These are phyloP conservation scores for Nettapus auritus DNA, from an alignment of 2,113 vertebrate species.

Conservation along the genomic window DNA sequence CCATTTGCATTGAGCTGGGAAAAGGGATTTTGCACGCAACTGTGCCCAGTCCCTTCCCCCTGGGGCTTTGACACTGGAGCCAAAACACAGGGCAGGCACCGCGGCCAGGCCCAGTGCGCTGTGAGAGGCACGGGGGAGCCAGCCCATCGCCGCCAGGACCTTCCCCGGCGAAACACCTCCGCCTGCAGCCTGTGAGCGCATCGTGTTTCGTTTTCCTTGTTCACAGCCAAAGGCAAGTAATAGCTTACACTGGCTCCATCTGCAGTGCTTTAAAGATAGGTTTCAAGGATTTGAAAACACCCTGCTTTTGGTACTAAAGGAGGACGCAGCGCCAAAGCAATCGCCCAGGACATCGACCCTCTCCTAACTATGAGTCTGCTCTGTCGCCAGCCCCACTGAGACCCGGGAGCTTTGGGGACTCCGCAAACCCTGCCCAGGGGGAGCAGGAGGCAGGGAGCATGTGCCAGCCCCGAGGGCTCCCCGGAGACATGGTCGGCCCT, in stretches of 20 bases:
- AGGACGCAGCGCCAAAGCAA: not conserved
- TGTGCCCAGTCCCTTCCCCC: not conserved
- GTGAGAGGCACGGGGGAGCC: not conserved
- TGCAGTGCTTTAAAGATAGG: not conserved
- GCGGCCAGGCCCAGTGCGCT: not conserved
- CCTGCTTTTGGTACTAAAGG: not conserved
- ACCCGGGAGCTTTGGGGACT: no score
- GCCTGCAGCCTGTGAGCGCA: fast-evolving
- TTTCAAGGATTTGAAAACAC: not conserved
- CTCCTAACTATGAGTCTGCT: not conserved
- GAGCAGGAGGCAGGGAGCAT: not conserved
- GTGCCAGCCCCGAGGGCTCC: not conserved
- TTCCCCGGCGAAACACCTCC: not conserved
- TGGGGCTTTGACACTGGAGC: not conserved
- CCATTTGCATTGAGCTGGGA: not conserved
- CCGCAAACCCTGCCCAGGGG: not conserved
- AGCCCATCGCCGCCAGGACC: fast-evolving
- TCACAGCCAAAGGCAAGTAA: not conserved
- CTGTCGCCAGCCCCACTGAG: fast-evolving
- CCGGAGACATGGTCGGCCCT: not conserved
- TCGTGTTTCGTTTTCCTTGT: not conserved
- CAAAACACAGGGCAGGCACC: not conserved
- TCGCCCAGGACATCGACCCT: fast-evolving
- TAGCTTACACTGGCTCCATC: not conserved
- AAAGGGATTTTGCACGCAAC: not conserved